A percentile compares a stretch with the other conserved stretches of the same genome.
phyloP scores from a whole-genome alignment of 2,888 invertebrate species.

The Branchellion lobata region DNA sequence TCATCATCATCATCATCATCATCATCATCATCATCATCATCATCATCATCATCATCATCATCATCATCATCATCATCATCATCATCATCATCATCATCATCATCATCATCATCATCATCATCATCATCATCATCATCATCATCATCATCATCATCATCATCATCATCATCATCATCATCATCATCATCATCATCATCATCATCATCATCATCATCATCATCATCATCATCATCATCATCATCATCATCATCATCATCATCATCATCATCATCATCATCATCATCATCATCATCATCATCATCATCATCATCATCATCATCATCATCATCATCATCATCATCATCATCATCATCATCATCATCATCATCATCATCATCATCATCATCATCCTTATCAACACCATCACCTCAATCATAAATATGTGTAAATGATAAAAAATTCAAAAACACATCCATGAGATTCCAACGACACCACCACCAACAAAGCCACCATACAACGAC shows the following conservation, averaged over 20 bases:
- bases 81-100: conserved; percentile 1
- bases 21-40: conserved; percentile 14
- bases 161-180: no score
- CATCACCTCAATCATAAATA: no score
- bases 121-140: conserved; percentile 34
- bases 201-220: conserved; percentile 9
- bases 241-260: conserved; percentile 9
- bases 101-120: conserved; percentile 7
- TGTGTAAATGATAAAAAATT: not conserved
- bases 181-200: no score
- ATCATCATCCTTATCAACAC: no score
- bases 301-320: conserved; percentile 35
- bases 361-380: conserved; percentile 22
- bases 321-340: conserved; percentile 17
- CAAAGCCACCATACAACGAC: no score
- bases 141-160: conserved; percentile 35
- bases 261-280: conserved; percentile 19
- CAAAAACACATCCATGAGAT: not conserved
- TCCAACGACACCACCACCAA: no score
- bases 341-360: conserved; percentile 22
- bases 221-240: conserved; percentile 9
- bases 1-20: conserved; percentile 14
- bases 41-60: conserved; percentile 33
- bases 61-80: conserved; percentile 32
- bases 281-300: conserved; percentile 20